Percentiles rank a stretch among this genome's conserved stretches.
Conservation (phyloP, 2,888 invertebrate genomes). For the Erebia ligea region DNA sequence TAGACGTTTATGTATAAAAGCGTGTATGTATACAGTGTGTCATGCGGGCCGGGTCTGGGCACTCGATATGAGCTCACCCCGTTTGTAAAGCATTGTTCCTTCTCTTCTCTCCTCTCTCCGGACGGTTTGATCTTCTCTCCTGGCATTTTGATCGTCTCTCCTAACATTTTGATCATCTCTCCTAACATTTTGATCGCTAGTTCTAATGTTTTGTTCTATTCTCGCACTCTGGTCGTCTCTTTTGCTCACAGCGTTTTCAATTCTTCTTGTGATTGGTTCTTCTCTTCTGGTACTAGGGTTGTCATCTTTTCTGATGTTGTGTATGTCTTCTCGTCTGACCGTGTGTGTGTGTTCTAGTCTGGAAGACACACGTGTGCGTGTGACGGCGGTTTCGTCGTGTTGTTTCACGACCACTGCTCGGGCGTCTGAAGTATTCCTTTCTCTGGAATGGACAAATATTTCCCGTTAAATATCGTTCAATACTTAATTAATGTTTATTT, state of each 20-base stretch:
- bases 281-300: conserved; percentile 41
- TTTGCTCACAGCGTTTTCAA: too few relatives aligned
- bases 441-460: conserved; percentile 61
- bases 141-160: conserved; percentile 57
- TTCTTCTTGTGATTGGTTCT: conserved; percentile 49
- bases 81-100: conserved; percentile 86
- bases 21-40: conserved; percentile 60
- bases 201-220: conserved; percentile 12
- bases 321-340: conserved; percentile 29
- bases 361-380: conserved; percentile 68
- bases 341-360: conserved; percentile 46
- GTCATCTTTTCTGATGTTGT: conserved; percentile 62
- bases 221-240: conserved; percentile 52
- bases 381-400: conserved; percentile 80
- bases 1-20: conserved; percentile 79
- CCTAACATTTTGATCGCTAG: conserved; percentile 58
- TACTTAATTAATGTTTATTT: too few relatives aligned
- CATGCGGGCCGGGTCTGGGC: conserved; percentile 81
- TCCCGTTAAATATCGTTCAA: background rate
- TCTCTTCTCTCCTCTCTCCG: conserved; percentile 51
- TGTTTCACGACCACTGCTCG: conserved; percentile 68
- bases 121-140: conserved; percentile 65
- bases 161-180: conserved; percentile 54
- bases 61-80: conserved; percentile 92
- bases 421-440: conserved; percentile 77